Base-by-base conservation (phyloP, 2,113 vertebrate species). In the Corvus cornix region DNA sequence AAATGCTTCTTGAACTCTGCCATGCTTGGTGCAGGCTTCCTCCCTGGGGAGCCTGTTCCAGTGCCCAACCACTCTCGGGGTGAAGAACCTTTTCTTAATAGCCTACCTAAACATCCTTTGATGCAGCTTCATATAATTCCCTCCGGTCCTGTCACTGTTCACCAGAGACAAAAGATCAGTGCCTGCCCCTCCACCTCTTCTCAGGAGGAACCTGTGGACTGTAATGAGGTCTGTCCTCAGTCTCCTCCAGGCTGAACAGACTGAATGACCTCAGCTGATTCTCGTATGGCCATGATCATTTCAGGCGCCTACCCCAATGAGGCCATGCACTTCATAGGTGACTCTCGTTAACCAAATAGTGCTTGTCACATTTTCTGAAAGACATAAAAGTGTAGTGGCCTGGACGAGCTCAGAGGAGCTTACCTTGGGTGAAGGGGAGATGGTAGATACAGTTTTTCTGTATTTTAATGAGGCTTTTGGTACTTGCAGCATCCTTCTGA, bases 31-130 rank as follows among this genome's bases (percentile, higher is more conserved):
- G 26, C 17, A 49, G 20, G 26, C 14, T 51, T 52, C 15, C 24
- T 27, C 18, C 30, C 48, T 52, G 37, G 13, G 11, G 19, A 44
- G 8, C 22, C 33, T 44, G 15, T 39, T 66, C 4, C 19, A 23
- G 15, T 58, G 31, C 15, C 6, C 11, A 39, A 0, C 37, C 13
- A 10, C 16, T 9, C 17, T 73, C 1, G 4, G 19, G 4, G 15
- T 51, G 22, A 66, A 35, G 27, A 66, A 44, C 2, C 5, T 59
- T 33, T 52, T 17, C 28, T 20, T 52, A n/a, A 52, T 46, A 46
- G 17, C 23, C 16, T n/a, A 6, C 16, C 23, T n/a, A 39, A 74
- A n/a, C 44, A 13, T 37, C 23, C 19, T 51, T 73, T 81, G 23
- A n/a, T 1, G 0, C 18, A 27, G 13, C 16, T 28, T 73, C 37